Evolutionary conservation across 2,888 invertebrate species (phyloP).

Genomic region (Thymelicus acteon): DNA sequence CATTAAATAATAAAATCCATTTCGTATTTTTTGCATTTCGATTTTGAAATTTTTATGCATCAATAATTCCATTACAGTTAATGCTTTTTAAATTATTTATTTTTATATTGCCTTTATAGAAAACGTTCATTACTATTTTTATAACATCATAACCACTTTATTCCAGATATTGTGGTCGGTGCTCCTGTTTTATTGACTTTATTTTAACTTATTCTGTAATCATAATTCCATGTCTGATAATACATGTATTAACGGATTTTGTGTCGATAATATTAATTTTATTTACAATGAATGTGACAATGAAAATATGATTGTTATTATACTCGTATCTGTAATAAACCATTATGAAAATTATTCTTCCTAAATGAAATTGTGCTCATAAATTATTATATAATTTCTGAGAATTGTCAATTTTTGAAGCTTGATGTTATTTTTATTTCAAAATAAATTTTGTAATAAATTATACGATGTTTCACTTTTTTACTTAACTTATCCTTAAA

Average conservation of each 20-base stretch:
- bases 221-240: constrained; percentile 34
- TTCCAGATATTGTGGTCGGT: constrained; percentile 36
- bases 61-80: constrained; percentile 60
- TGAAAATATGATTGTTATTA: constrained; percentile 59
- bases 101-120: constrained; percentile 52
- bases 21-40: constrained; percentile 74
- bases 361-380: constrained; percentile 79
- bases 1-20: constrained; percentile 63
- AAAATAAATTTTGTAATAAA: constrained; percentile 79
- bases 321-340: constrained; percentile 52
- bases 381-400: constrained; percentile 75
- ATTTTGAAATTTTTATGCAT: constrained; percentile 44
- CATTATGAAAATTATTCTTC: constrained; percentile 65
- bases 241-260: constrained; percentile 22
- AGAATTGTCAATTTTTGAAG: constrained; percentile 80
- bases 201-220: constrained; percentile 27
- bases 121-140: constrained; percentile 26
- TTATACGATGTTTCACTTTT: constrained; percentile 42
- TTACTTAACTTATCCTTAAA: too few relatives aligned
- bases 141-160: constrained; percentile 30
- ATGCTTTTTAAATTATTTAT: constrained; percentile 63
- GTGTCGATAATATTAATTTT: constrained; percentile 24
- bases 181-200: constrained; percentile 41
- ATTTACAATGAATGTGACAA: constrained; percentile 49
- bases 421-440: constrained; percentile 83